Evolutionary conservation across 2,113 vertebrate genomes (phyloP), one percentile per base, ranked within the genome.

Genomic region (Seriola quinqueradiata): DNA sequence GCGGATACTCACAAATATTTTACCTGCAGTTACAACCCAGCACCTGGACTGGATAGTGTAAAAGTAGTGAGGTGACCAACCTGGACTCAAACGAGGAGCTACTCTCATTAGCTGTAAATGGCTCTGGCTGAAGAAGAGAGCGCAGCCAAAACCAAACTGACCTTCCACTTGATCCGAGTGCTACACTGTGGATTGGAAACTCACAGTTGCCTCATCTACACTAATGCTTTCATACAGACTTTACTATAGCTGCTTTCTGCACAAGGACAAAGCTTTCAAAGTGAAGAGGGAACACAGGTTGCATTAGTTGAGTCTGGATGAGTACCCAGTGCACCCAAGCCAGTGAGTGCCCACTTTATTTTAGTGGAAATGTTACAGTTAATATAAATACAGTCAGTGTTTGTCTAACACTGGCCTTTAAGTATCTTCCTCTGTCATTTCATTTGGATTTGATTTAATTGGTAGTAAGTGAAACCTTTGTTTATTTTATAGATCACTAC

Each of bases 181-280:
- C 83, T 65, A 40, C 44, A 25, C 85, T 58, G 44, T 54, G 70
- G 54, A 75, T 79, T 36, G 80, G 77, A 84, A 79, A 69, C 79
- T 81, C 75, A 71, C 76, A 61, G 80, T 66, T 57, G 83, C 75
- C 74, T 92, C 74, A 75, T 92, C 80, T 77, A 60, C 48, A 2
- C 70, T 89, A 88, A 92, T 89, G 89, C 75, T 82, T 92, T 79
- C 67, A 80, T 76, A 67, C 63, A 75, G 75, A 88, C 70, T 70
- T 66, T 75, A 34, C 80, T 55, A 28, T 66, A 32, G 36, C 54
- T 48, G 78, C 76, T 87, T 84, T 81, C 65, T 44, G 19, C 44
- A 81, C 82, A 91, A 91, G 90, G 92, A 80, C 89, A 79, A 75
- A 75, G 87, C 92, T 93, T 91, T 92, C 75, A 83, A 69, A 81